phyloP scores from a whole-genome alignment of 2,888 invertebrate genomes.

The Mantis religiosa region DNA sequence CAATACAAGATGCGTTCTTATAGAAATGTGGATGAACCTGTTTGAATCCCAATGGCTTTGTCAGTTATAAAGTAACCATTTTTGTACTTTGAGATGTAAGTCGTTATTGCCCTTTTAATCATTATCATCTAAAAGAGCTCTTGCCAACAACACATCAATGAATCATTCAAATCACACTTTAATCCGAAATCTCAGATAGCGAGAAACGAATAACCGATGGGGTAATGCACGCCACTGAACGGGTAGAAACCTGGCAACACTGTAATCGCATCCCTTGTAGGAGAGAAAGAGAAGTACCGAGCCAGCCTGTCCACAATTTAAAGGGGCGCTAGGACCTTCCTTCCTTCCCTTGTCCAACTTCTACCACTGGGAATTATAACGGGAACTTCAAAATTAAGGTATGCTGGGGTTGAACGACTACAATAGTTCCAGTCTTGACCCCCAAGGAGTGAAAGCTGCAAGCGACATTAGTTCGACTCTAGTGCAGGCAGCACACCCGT shows the following conservation, averaged over 20 bases:
- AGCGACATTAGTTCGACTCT: not conserved
- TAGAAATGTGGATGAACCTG: too few relatives aligned
- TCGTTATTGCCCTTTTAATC: too few relatives aligned
- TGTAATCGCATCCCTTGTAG: not conserved
- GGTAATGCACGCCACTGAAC: not conserved
- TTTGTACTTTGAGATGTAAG: too few relatives aligned
- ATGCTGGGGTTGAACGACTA: not conserved
- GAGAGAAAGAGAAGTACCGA: not conserved
- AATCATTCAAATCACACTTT: too few relatives aligned
- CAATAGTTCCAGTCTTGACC: not conserved
- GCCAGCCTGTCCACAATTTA: not conserved
- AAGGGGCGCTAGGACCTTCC: not conserved
- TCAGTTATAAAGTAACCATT: too few relatives aligned
- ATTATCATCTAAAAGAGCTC: too few relatives aligned
- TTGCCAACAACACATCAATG: too few relatives aligned
- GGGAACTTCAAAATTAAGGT: conserved; percentile 5
- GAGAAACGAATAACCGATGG: too few relatives aligned
- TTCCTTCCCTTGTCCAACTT: not conserved
- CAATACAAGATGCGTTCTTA: too few relatives aligned
- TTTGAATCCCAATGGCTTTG: too few relatives aligned
- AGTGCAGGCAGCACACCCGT: not conserved
- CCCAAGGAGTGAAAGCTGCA: not conserved
- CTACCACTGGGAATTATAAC: not conserved
- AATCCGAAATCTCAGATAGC: too few relatives aligned
- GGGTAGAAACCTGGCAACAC: not conserved